phyloP scores from a whole-genome alignment of 2,797 vertebrate species.

The Paguma larvata region DNA sequence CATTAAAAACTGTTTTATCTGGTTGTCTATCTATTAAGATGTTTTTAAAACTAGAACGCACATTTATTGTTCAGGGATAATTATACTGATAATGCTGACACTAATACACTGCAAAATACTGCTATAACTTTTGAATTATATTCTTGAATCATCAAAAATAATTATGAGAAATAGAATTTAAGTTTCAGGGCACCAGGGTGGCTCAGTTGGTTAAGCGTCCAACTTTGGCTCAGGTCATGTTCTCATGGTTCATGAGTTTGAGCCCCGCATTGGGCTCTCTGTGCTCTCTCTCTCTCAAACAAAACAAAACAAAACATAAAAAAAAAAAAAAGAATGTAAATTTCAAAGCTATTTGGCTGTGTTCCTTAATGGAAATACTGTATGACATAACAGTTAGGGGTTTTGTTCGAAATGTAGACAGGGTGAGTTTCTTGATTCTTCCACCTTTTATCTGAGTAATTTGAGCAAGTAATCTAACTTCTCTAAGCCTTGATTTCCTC shows the following conservation, averaged over 20 bases:
- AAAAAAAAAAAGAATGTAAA: not conserved
- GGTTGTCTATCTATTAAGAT: not conserved
- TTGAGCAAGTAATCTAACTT: not conserved
- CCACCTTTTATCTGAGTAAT: conserved; percentile 23
- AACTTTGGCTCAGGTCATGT: too few relatives aligned
- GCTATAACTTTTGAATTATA: not conserved
- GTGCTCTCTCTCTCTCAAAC: too few relatives aligned
- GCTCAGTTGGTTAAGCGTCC: too few relatives aligned
- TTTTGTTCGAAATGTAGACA: not conserved
- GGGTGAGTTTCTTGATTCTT: not conserved
- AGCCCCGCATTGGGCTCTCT: too few relatives aligned
- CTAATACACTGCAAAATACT: not conserved
- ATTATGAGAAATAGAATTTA: conserved; percentile 34
- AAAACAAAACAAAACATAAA: too few relatives aligned
- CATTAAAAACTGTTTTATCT: not conserved
- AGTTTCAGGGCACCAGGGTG: not conserved
- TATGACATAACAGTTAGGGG: not conserved
- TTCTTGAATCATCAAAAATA: conserved; percentile 51
- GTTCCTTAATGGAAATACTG: conserved; percentile 7
- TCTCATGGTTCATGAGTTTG: too few relatives aligned
- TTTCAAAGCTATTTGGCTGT: not conserved
- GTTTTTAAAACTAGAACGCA: not conserved
- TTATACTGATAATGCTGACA: not conserved
- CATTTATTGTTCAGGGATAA: not conserved
- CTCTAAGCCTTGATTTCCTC: conserved; percentile 23